Base-by-base conservation (phyloP, 2,888 invertebrate species). In the Pachymerium ferrugineum region DNA sequence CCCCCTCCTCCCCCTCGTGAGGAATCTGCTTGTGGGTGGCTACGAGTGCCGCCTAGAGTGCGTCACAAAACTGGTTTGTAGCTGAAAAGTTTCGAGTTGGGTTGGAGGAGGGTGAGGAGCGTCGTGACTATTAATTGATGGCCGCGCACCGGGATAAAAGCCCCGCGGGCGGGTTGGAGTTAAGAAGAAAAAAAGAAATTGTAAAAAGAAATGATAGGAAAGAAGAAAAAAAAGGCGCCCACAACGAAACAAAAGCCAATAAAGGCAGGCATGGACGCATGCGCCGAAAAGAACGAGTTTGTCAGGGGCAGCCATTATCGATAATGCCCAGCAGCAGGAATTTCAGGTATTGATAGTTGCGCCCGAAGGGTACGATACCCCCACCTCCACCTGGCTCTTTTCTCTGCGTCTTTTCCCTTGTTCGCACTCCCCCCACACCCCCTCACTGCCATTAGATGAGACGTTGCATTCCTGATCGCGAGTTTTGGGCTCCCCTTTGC, bases 1-100 rank as follows among this genome's bases (percentile, higher is more conserved):
- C 62, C 62, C 62, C 62, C 25, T 62, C 62, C 62, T 62, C 62
- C 62, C 62, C 62, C 62, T 62, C 62, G 62, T 28, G 62, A 62
- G 62, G 62, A 62, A 62, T 62, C 62, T 62, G 62, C 62, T 62
- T 62, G 62, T 62, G 62, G 62, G 62, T 62, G 62, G 62, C 62
- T 62, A 28, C 62, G 62, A 62, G 62, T 62, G 62, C 62, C 62
- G 62, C 62, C 62, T 62, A 25, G 62, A 62, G 62, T 62, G 62
- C 62, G 62, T 62, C 62, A 62, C 62, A 25, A 62, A 62, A 62
- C 62, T 62, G 62, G 62, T 62, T 62, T 62, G 62, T 8, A 62
- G 62, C 28, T 62, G 25, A 62, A 62, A 4, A 25, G 25, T 25
- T 62, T 25, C 1, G 62, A 62, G 62, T n/a, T n/a, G n/a, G n/a